phyloP scores from a whole-genome alignment of 2,888 invertebrate species.

The Germaria angustata region DNA sequence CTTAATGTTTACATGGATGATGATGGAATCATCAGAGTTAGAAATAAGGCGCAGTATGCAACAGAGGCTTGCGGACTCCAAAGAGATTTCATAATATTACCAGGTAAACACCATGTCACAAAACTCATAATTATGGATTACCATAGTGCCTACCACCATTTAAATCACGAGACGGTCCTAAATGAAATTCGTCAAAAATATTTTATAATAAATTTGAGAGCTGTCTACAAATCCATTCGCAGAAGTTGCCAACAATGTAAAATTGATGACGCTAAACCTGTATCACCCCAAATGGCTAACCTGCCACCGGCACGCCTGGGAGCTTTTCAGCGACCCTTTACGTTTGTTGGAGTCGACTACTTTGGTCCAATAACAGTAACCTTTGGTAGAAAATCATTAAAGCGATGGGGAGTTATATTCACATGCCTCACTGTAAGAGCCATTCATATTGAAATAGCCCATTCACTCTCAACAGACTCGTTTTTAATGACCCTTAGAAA shows the following conservation, averaged over 20 bases:
- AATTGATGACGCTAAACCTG: slow-evolving; percentile 50
- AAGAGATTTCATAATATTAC: not conserved
- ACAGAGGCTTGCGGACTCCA: not conserved
- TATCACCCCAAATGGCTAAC: slow-evolving; percentile 60
- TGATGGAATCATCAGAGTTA: not conserved
- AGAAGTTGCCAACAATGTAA: slow-evolving; percentile 65
- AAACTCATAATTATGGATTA: slow-evolving; percentile 19
- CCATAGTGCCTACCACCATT: slow-evolving; percentile 37
- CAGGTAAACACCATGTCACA: not conserved
- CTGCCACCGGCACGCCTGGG: slow-evolving; percentile 56
- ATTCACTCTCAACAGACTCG: slow-evolving; percentile 59
- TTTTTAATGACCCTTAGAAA: slow-evolving; percentile 60
- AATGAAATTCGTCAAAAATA: slow-evolving; percentile 20
- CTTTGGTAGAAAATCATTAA: slow-evolving; percentile 56
- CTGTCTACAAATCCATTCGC: slow-evolving; percentile 47
- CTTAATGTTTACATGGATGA: not conserved
- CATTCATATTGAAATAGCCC: slow-evolving; percentile 59
- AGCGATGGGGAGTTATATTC: slow-evolving; percentile 9
- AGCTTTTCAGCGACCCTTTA: slow-evolving; percentile 62
- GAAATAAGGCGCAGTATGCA: not conserved
- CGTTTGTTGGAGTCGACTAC: slow-evolving; percentile 65
- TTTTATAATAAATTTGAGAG: slow-evolving; percentile 12
- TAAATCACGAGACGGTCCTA: slow-evolving; percentile 15
- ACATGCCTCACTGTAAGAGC: slow-evolving; percentile 1
- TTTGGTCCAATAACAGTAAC: slow-evolving; percentile 66